These are phyloP conservation scores for Pseudois nayaur DNA, from an alignment of 2,113 vertebrate species.

Conservation along the genomic window DNA sequence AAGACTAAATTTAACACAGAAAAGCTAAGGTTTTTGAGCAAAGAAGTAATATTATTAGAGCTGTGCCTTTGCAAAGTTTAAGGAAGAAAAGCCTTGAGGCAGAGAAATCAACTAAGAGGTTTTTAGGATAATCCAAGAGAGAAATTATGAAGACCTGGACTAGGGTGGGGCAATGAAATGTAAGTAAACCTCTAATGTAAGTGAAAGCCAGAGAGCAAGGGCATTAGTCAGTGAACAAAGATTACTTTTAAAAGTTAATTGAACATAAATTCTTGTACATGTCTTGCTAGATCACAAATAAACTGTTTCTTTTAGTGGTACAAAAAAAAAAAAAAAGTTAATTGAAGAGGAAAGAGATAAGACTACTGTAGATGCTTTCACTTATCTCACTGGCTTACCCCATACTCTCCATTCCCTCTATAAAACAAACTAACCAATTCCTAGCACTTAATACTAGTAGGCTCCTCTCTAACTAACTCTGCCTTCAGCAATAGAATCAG, in stretches of 20 bases:
- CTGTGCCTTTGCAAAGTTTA: neutral
- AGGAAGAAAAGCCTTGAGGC: neutral
- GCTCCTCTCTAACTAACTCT: neutral
- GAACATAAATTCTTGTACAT: neutral
- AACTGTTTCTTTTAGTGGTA: too few species aligned
- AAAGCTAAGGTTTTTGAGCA: neutral
- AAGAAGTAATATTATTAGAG: neutral
- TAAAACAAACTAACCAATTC: neutral
- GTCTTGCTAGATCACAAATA: too few species aligned
- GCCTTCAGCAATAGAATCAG: neutral
- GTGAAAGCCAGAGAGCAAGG: neutral
- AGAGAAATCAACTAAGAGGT: neutral
- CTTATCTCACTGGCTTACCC: neutral
- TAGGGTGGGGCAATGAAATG: neutral
- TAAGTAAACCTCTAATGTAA: neutral
- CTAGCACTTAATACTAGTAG: neutral
- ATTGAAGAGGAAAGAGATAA: neutral
- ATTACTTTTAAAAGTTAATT: neutral
- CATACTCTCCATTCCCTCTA: neutral
- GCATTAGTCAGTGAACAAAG: neutral
- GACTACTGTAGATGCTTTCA: neutral
- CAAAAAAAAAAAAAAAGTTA: neutral
- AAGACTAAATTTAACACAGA: conserved; percentile 21
- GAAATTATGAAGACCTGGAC: neutral
- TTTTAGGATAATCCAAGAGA: neutral